Evolutionary conservation across 2,797 vertebrate genomes (phyloP).

Genomic region (Sebastes cheni): DNA sequence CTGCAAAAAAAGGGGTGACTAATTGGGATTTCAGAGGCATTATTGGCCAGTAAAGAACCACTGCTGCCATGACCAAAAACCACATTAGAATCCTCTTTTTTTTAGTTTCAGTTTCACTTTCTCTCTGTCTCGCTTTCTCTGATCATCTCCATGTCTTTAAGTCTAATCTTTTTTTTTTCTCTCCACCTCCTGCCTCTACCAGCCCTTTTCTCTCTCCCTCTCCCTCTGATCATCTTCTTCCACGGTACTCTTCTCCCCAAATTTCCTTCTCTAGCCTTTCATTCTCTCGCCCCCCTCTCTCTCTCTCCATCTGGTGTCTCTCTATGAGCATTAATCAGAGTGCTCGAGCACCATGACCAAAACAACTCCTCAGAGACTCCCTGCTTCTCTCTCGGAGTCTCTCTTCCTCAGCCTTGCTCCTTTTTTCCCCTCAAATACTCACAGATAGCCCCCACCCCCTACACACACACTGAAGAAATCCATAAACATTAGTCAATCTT

Average conservation of each 20-base stretch:
- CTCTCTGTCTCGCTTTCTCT: conserved; percentile 1
- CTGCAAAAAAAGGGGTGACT: background rate
- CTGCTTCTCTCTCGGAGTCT: conserved; percentile 46
- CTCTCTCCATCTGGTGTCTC: conserved; percentile 70
- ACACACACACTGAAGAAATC: conserved; percentile 36
- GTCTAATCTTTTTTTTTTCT: conserved; percentile 14
- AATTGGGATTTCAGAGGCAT: conserved; percentile 11
- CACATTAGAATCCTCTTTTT: conserved; percentile 11
- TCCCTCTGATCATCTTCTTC: conserved; percentile 55
- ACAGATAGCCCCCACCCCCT: conserved; percentile 39
- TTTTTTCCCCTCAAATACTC: conserved; percentile 35
- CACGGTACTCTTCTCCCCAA: conserved; percentile 46
- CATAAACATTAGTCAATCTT: conserved; percentile 67
- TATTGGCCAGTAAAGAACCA: background rate
- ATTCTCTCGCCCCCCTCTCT: conserved; percentile 2
- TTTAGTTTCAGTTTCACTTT: background rate
- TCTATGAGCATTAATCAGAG: conserved; percentile 78
- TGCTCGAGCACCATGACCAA: conserved; percentile 77
- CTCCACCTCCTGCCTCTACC: conserved; percentile 6
- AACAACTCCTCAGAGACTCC: conserved; percentile 70
- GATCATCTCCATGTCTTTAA: conserved; percentile 20
- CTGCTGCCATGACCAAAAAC: background rate
- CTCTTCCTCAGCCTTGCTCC: conserved; percentile 39
- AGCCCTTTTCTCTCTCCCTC: conserved; percentile 1
- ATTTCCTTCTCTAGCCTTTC: conserved; percentile 45